Evolutionary conservation across 2,888 invertebrate genomes (phyloP).

Genomic region (Zootermopsis nevadensis): DNA sequence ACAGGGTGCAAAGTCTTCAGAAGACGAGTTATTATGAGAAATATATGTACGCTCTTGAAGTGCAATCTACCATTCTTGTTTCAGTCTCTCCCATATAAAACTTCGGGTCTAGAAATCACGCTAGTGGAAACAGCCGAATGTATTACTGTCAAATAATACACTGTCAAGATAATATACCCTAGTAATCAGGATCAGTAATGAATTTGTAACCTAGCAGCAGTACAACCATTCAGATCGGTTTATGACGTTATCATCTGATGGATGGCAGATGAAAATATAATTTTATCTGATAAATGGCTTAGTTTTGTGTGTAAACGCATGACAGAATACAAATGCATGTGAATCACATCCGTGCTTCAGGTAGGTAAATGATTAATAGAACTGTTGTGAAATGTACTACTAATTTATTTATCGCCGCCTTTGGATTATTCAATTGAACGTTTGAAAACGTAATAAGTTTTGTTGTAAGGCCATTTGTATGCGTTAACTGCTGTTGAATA

Average conservation of each 20-base stretch:
- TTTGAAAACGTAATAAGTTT: background rate
- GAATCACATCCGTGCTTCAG: background rate
- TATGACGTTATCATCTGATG: slow-evolving; percentile 33
- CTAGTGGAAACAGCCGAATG: background rate
- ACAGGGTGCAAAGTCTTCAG: no score
- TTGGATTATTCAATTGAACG: slow-evolving; percentile 8
- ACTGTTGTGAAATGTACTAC: background rate
- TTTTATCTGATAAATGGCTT: slow-evolving; percentile 15
- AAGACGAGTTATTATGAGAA: no score
- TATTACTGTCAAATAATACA: slow-evolving; percentile 17
- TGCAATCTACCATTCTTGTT: no score
- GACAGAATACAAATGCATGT: background rate
- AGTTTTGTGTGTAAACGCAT: background rate
- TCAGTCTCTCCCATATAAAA: no score
- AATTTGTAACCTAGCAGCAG: slow-evolving; percentile 6
- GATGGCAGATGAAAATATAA: slow-evolving; percentile 26
- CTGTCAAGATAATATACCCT: slow-evolving; percentile 33
- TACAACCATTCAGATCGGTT: slow-evolving; percentile 34
- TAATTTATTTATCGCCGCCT: slow-evolving; percentile 8
- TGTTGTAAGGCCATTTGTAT: slow-evolving; percentile 3
- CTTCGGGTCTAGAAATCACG: background rate
- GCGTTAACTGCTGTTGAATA: slow-evolving; percentile 7
- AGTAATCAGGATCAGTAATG: slow-evolving; percentile 29
- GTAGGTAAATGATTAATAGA: background rate
- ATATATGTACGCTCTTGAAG: no score